Evolutionary conservation across 92 coral and sea anemone species (phyloP), one percentile per base, ranked within the genome.

Genomic region (Epizoanthus stellaris): DNA sequence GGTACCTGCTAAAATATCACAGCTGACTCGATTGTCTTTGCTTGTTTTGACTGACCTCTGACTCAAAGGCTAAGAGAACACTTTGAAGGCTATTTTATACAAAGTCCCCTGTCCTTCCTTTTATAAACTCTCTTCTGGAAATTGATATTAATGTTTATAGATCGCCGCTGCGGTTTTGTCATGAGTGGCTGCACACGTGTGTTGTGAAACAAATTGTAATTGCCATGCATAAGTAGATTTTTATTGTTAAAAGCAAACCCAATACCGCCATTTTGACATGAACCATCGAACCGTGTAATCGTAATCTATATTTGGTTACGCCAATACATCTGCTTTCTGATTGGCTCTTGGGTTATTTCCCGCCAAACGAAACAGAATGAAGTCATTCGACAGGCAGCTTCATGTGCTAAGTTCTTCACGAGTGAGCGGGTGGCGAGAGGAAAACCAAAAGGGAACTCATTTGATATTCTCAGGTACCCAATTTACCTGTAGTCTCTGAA

Each of bases 311-410:
- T 16, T 63, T 63, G 42, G 83, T 79, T 40, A 62, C 71, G n/a
- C 25, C 70, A 79, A 15, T 16, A 40, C 23, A 9, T 25, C 72
- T 40, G 62, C 3, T 3, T 12, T 11, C 15, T 79, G 83, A 79
- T 79, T 79, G 83, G 83, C 47, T 62, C 5, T 3, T 63, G 21
- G 3, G 5, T 5, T 15, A 13, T 79, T 79, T 77, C 83, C 83
- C 83, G 83, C 83, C 83, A 62, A 43, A 62, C 23, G 38, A 61
- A 64, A 79, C 60, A 20, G 30, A 17, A 79, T 79, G 83, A 79
- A 79, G 83, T 79, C 83, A 79, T 79, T 23, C 73, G 15, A 57
- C 59, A 79, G 72, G 73, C 83, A 79, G 83, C 83, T 64, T 79
- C 19, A 10, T 75, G 65, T 57, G 61, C 59, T 19, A 30, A 15